A percentile compares a stretch with the other conserved stretches of the same genome.
These are phyloP conservation scores for Palaemon carinicauda DNA, from an alignment of 1,140 invertebrate species.

Conservation along the genomic window DNA sequence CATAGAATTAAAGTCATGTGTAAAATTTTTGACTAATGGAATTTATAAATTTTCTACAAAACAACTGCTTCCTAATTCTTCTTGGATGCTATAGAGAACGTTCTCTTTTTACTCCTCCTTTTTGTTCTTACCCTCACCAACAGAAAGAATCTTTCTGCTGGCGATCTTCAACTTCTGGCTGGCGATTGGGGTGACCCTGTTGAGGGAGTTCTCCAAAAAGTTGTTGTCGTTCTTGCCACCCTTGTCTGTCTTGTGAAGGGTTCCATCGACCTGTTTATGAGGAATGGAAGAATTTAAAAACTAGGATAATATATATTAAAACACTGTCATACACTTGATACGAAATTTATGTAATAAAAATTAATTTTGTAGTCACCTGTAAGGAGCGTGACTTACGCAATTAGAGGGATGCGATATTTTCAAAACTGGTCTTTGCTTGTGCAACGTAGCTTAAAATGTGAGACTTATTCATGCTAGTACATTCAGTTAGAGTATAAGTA, in stretches of 20 bases:
- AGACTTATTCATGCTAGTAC: too few species aligned
- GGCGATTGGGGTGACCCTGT: constrained; percentile 10
- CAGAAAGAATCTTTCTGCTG: constrained; percentile 9
- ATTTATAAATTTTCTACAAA: too few species aligned
- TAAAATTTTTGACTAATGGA: neutral
- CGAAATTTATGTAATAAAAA: neutral
- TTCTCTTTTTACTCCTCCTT: neutral
- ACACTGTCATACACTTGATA: too few species aligned
- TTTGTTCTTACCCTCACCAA: neutral
- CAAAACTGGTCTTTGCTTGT: too few species aligned
- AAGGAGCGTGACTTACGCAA: neutral
- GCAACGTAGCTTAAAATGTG: too few species aligned
- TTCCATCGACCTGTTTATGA: constrained; percentile 15
- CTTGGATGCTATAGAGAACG: neutral
- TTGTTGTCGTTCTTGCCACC: neutral
- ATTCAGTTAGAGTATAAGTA: too few species aligned
- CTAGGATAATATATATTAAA: neutral
- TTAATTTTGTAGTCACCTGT: neutral
- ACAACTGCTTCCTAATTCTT: neutral
- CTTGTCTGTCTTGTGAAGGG: neutral
- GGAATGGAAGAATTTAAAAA: neutral
- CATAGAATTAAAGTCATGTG: neutral
- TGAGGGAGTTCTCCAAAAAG: constrained; percentile 30
- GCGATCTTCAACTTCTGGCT: constrained; percentile 18
- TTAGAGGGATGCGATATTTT: too few species aligned